Evolutionary conservation across 92 coral and sea anemone species (phyloP).

Genomic region (Epizoanthus illoricatus): DNA sequence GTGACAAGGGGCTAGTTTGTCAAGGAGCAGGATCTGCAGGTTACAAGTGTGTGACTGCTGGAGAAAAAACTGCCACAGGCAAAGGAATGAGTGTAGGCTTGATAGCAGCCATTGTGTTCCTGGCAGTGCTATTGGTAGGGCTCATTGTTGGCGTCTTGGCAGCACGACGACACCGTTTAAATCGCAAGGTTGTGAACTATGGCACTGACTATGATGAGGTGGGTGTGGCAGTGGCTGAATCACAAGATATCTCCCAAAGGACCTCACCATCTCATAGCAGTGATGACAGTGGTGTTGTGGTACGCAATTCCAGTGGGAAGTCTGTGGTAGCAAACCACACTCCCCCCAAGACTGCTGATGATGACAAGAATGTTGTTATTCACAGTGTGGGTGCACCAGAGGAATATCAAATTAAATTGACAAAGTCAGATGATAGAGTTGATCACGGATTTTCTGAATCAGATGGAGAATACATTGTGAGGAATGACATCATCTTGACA

Average conservation of each 20-base stretch:
- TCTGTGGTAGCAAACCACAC: slow-evolving; percentile 60
- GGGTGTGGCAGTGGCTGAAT: slow-evolving; percentile 60
- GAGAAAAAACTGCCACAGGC: slow-evolving; percentile 14
- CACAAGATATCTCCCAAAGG: slow-evolving; percentile 78
- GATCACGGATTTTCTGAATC: slow-evolving; percentile 98
- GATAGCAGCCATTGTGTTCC: slow-evolving; percentile 92
- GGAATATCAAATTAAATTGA: slow-evolving; percentile 83
- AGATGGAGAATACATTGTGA: slow-evolving; percentile 87
- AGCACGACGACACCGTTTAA: slow-evolving; percentile 75
- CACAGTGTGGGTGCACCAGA: slow-evolving; percentile 91
- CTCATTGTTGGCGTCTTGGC: slow-evolving; percentile 82
- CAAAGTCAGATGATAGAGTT: slow-evolving; percentile 78
- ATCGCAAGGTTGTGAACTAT: slow-evolving; percentile 40
- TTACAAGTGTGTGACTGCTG: slow-evolving; percentile 34
- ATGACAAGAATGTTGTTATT: slow-evolving; percentile 75
- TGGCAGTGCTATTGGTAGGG: slow-evolving; percentile 69
- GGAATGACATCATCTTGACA: slow-evolving; percentile 49
- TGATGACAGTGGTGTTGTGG: slow-evolving; percentile 95
- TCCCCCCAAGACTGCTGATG: slow-evolving; percentile 50
- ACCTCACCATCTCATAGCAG: slow-evolving; percentile 95
- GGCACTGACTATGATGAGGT: slow-evolving; percentile 68
- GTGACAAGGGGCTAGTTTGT: slow-evolving; percentile 36
- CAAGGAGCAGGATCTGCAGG: slow-evolving; percentile 38
- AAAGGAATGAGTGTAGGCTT: slow-evolving; percentile 69
- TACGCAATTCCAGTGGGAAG: slow-evolving; percentile 84